Conservation (phyloP, 1,140 invertebrate species). For the Dreissena rostriformis region DNA sequence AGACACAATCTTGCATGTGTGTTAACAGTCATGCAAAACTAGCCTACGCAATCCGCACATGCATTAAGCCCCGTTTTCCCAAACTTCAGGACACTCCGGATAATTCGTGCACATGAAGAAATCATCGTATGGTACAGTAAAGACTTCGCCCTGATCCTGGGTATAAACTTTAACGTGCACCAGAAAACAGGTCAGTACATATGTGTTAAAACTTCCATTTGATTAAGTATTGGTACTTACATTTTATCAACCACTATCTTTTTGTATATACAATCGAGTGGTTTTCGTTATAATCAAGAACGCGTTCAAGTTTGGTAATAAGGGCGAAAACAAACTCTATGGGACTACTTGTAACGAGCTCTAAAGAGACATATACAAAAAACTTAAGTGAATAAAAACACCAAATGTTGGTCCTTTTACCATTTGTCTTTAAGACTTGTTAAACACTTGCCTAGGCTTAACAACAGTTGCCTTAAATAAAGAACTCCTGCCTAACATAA, state of each 20-base stretch:
- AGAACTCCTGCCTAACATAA: background rate
- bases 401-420: too few species aligned
- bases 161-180: constrained; percentile 67
- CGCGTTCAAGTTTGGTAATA: background rate
- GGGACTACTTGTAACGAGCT: too few species aligned
- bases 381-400: too few species aligned
- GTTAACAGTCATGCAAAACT: too few species aligned
- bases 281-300: background rate
- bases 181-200: background rate
- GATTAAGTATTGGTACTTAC: background rate
- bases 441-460: too few species aligned
- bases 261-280: background rate
- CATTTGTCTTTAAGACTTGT: background rate
- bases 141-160: constrained; percentile 78
- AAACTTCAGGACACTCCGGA: constrained; percentile 65
- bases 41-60: too few species aligned
- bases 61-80: background rate
- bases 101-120: constrained; percentile 77
- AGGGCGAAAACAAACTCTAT: background rate
- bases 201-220: background rate
- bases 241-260: background rate
- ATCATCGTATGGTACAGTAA: constrained; percentile 82
- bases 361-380: too few species aligned
- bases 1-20: too few species aligned
- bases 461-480: too few species aligned